These are phyloP conservation scores for Thomomys bottae DNA, from an alignment of 2,113 vertebrate species.

Conservation along the genomic window DNA sequence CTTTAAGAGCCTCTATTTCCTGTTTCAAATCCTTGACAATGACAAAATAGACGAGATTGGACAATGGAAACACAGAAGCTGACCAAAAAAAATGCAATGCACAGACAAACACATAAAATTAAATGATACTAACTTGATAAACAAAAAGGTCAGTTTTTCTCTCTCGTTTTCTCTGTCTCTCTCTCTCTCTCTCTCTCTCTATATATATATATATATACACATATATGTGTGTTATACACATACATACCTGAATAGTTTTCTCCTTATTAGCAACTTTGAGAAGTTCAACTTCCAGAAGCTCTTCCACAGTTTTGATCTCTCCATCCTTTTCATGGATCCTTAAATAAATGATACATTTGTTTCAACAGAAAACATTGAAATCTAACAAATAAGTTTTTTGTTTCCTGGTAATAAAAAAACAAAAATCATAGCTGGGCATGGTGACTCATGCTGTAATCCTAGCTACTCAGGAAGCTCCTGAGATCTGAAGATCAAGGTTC, in stretches of 20 bases:
- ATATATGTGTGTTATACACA: background rate
- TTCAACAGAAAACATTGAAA: slow-evolving; percentile 4
- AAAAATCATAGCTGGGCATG: too few species aligned
- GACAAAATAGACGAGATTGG: slow-evolving; percentile 89
- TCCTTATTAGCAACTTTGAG: slow-evolving; percentile 88
- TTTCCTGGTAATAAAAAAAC: too few species aligned
- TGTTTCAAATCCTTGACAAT: slow-evolving; percentile 93
- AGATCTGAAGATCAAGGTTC: too few species aligned
- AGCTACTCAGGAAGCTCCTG: too few species aligned
- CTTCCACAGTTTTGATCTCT: slow-evolving; percentile 91
- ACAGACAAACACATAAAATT: slow-evolving; percentile 79
- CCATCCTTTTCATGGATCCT: slow-evolving; percentile 94
- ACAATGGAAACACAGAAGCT: slow-evolving; percentile 87
- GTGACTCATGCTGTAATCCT: too few species aligned
- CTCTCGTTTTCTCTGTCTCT: background rate
- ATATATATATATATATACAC: too few species aligned
- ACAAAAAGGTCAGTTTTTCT: slow-evolving; percentile 44
- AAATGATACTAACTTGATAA: slow-evolving; percentile 72
- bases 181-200: background rate
- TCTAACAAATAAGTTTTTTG: background rate
- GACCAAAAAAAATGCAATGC: slow-evolving; percentile 77
- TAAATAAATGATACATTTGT: slow-evolving; percentile 49
- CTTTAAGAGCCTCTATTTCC: slow-evolving; percentile 91
- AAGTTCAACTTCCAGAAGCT: slow-evolving; percentile 89
- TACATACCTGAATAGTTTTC: slow-evolving; percentile 87